Evolutionary conservation across 2,797 vertebrate genomes (phyloP), one percentile per base, ranked within the genome.

Genomic region (Lepidocolaptes lacrymiger): DNA sequence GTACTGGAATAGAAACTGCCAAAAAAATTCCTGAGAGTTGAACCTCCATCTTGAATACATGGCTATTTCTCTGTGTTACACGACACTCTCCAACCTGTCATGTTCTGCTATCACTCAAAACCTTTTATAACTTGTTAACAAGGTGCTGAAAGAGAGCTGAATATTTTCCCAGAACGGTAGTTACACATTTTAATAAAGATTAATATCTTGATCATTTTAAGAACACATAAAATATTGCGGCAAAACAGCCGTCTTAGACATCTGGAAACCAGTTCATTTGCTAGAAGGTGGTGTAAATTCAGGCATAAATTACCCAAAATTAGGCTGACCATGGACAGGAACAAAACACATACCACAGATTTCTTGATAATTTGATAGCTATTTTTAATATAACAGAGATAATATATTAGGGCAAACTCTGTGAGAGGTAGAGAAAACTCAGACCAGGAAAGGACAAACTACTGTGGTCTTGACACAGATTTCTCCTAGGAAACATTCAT

Each of bases 241-340:
- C 7, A 64, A 82, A 87, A 32, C 9, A 86, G 15, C 24, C 5
- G 4, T 19, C 41, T 12, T 13, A 49, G 59, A 67, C 24, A 74
- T 36, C 30, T 78, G 73, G 73, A 77, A 95, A 56, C 27, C 55
- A 63, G 22, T 24, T 63, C 12, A 37, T 92, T 91, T 95, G 62
- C 69, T 91, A 96, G 94, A 79, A 97, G 80, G 73, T 94, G 93
- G 83, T 95, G 93, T 73, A 91, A 97, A 92, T 68, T 78, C 8
- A 71, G 51, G 14, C 5, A 72, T 41, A 66, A 66, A 55, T 71
- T 28, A 68, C 32, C 5, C 7, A 82, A 77, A 93, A 61, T 63
- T 34, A 89, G 14, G 12, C 44, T 72, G 76, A 63, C 14, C 52
- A 49, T 36, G 79, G 43, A 54, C 34, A 81, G 52, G 36, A 55